Percentiles rank a stretch among this genome's conserved stretches.
These are phyloP conservation scores for Fregata magnificens DNA, from an alignment of 2,113 vertebrate genomes.

Conservation along the genomic window DNA sequence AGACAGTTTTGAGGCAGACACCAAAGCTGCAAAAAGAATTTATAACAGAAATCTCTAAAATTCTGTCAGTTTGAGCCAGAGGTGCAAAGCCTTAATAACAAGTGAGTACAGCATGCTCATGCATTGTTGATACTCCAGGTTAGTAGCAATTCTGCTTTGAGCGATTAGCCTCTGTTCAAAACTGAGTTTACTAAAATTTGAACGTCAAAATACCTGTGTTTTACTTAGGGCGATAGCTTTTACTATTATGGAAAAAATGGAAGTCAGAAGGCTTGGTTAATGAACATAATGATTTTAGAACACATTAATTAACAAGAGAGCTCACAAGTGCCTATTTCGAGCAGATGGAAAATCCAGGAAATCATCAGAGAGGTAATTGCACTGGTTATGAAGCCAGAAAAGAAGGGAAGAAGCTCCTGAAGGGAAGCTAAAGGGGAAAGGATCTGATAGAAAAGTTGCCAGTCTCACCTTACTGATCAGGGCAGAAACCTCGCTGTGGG, in stretches of 20 bases:
- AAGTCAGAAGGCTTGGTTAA: slow-evolving; percentile 28
- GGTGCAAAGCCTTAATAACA: not conserved
- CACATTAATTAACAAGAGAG: slow-evolving; percentile 54
- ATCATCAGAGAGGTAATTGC: slow-evolving; percentile 53
- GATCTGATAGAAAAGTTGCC: slow-evolving; percentile 3
- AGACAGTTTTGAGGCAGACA: not conserved
- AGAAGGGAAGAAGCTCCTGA: slow-evolving; percentile 22
- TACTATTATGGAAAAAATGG: slow-evolving; percentile 2
- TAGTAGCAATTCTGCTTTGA: not conserved
- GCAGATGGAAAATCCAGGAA: slow-evolving; percentile 60
- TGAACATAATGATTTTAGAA: slow-evolving; percentile 62
- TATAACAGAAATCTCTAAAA: not conserved
- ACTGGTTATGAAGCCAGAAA: slow-evolving; percentile 23
- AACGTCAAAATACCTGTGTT: not conserved
- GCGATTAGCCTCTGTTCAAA: not conserved
- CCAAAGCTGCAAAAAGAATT: not conserved
- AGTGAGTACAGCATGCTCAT: not conserved
- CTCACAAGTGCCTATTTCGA: slow-evolving; percentile 44
- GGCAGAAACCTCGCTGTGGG: not conserved
- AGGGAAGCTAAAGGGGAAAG: slow-evolving; percentile 26
- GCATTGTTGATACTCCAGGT: not conserved
- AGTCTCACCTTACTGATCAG: not conserved
- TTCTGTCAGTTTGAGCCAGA: not conserved
- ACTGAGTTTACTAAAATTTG: not conserved
- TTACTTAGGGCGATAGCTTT: slow-evolving; percentile 18